A percentile compares a stretch with the other conserved stretches of the same genome.
These are phyloP conservation scores for Aepyceros melampus DNA, from an alignment of 2,113 vertebrate species.

Conservation along the genomic window DNA sequence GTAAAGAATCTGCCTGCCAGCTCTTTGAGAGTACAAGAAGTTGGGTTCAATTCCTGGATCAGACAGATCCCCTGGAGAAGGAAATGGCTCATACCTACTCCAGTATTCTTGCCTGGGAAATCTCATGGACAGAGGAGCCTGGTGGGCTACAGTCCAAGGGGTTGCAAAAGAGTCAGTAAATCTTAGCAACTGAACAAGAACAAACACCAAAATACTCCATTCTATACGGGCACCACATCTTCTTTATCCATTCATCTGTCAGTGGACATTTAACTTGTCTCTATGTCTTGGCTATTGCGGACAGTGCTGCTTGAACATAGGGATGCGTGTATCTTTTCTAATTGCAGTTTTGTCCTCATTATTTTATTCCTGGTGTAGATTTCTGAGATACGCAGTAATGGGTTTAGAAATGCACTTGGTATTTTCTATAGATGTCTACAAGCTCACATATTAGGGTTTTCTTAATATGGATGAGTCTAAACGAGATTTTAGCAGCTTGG, in stretches of 20 bases:
- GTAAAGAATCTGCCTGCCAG: not conserved
- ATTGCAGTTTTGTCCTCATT: not conserved
- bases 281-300: not conserved
- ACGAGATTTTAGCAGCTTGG: not conserved
- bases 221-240: fast-evolving
- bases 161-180: not conserved
- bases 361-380: not conserved
- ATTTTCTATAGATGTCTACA: not conserved
- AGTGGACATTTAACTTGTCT: not conserved
- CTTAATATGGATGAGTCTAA: not conserved
- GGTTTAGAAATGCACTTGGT: not conserved
- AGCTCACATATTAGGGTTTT: not conserved
- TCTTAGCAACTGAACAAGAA: not conserved
- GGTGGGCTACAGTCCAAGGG: not conserved
- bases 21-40: not conserved
- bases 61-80: not conserved
- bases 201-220: not conserved
- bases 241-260: no score
- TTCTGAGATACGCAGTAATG: not conserved
- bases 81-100: not conserved
- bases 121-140: not conserved
- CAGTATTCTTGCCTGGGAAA: not conserved
- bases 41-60: not conserved
- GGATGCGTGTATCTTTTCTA: not conserved
- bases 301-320: not conserved